Evolutionary conservation across 2,113 vertebrate species (phyloP), one percentile per base, ranked within the genome.

Genomic region (Seriola rivoliana): DNA sequence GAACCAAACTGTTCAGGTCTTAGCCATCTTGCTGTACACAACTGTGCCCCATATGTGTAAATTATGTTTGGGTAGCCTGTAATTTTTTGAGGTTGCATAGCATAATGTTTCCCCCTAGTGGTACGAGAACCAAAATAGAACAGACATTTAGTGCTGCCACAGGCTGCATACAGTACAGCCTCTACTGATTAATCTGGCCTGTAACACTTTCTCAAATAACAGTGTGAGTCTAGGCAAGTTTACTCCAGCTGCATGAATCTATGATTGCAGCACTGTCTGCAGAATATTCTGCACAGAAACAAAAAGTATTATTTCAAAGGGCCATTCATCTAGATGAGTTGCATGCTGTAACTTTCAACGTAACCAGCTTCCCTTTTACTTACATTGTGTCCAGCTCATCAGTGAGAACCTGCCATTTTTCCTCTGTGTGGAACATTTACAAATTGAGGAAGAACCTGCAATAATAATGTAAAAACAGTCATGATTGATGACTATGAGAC

Each of bases 101-200:
- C 81, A 71, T 89, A 62, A 91, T 85, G 91, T 92, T 92, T 93
- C 94, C 94, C 94, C 91, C 94, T 93, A 94, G 94, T 93, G 93
- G 93, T 89, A 69, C 38, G 19, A 83, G 32, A 84, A 64, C 48
- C 69, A 69, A 88, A 90, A 74, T 55, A 78, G 57, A 75, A 21
- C 29, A 77, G 71, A 52, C 32, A 75, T 63, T 75, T 23, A 23
- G 29, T 75, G 75, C 54, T 82, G 81, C 52, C 58, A 71, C 36
- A 46, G 38, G 60, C 74, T 58, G 50, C 23, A 67, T 34, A 29
- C 23, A 63, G 34, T 16, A 8, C 34, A 80, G 38, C 2, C 16
- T 59, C 48, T 25, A 50, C 32, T 59, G 38, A 63, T 72, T 58
- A 78, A 77, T 73, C 46, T 62, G 23, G 21, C 16, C 29, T 25